These are phyloP conservation scores for Pegea sp. DNA, from an alignment of 23 tunicate genomes.

Conservation along the genomic window DNA sequence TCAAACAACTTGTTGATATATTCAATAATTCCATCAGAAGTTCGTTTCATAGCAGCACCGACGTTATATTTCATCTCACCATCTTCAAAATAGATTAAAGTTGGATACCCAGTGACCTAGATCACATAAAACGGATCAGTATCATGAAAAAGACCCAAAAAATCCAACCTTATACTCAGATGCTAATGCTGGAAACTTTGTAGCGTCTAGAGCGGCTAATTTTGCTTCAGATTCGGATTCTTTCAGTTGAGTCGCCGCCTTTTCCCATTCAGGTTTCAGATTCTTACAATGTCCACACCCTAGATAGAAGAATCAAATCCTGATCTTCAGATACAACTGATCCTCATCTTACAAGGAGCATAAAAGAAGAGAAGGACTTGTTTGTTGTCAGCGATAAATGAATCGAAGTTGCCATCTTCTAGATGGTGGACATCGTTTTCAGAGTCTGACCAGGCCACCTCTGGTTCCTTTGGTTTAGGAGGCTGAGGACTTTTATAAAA, in stretches of 20 bases:
- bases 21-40: constrained; percentile 65
- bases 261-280: constrained; percentile 84
- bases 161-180: constrained; percentile 52
- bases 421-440: constrained; percentile 66
- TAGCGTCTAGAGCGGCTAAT: constrained; percentile 79
- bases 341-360: constrained; percentile 86
- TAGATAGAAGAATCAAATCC: no score
- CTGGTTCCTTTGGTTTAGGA: constrained; percentile 75
- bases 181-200: constrained; percentile 35
- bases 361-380: constrained; percentile 84
- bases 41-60: constrained; percentile 55
- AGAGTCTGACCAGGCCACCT: constrained; percentile 48
- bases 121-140: background rate
- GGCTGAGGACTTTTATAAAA: constrained; percentile 29
- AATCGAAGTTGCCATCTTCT: constrained; percentile 49
- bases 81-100: constrained; percentile 72
- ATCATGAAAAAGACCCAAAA: background rate
- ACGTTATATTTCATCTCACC: constrained; percentile 79
- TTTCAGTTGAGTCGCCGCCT: constrained; percentile 51
- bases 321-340: background rate
- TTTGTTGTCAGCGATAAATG: constrained; percentile 45
- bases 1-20: constrained; percentile 60
- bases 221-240: constrained; percentile 52
- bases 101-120: constrained; percentile 88
- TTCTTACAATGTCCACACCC: constrained; percentile 98